A percentile compares a stretch with the other conserved stretches of the same genome.
These are phyloP conservation scores for Allophyes oxyacanthae DNA, from an alignment of 2,888 invertebrate species.

Conservation along the genomic window DNA sequence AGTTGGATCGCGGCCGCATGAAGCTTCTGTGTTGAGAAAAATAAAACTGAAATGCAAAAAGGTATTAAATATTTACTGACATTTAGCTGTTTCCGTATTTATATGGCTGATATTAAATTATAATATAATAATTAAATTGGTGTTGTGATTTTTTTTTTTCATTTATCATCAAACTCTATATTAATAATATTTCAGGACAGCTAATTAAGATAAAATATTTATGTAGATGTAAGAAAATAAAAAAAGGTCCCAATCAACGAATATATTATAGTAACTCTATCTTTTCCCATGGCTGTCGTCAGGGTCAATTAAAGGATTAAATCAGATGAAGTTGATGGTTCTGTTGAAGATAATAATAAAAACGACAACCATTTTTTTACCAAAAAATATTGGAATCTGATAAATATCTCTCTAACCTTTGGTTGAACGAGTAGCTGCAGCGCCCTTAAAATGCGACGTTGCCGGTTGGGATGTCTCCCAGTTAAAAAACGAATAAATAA, in stretches of 20 bases:
- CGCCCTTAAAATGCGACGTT: slow-evolving; percentile 38
- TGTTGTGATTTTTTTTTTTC: too few species aligned
- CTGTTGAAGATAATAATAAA: slow-evolving; percentile 11
- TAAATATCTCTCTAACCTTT: slow-evolving; percentile 10
- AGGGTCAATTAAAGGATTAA: slow-evolving; percentile 22
- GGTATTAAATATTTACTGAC: too few species aligned
- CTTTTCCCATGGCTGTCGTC: slow-evolving; percentile 14
- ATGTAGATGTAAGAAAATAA: too few species aligned
- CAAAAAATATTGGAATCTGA: slow-evolving; percentile 15
- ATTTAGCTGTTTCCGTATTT: too few species aligned
- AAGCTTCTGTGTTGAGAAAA: background rate
- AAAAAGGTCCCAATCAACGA: too few species aligned
- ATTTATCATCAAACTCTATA: too few species aligned
- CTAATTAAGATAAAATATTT: too few species aligned
- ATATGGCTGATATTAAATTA: too few species aligned
- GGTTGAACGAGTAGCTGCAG: slow-evolving; percentile 10
- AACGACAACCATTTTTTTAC: slow-evolving; percentile 14
- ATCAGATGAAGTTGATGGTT: slow-evolving; percentile 26
- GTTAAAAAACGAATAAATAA: slow-evolving; percentile 30
- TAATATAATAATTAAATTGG: too few species aligned
- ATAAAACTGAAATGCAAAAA: too few species aligned
- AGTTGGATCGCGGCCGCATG: background rate
- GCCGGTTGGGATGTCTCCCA: slow-evolving; percentile 29
- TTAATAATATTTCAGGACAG: too few species aligned
- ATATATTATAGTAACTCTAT: background rate